These are phyloP conservation scores for Nasonia oneida DNA, from an alignment of 2,888 invertebrate genomes.

Conservation along the genomic window DNA sequence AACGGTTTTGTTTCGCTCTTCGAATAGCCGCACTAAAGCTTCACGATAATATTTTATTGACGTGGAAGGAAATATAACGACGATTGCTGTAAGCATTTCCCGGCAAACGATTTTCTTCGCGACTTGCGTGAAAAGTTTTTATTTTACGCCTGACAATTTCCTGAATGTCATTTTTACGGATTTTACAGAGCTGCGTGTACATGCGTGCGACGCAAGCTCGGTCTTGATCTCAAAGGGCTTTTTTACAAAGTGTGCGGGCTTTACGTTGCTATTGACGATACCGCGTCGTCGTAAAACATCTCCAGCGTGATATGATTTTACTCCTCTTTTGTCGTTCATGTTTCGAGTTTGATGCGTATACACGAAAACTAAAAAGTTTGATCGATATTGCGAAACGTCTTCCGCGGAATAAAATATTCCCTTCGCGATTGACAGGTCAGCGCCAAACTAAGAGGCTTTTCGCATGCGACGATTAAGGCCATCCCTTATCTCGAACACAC, in stretches of 20 bases:
- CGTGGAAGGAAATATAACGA: too few relatives aligned
- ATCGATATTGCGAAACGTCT: constrained; percentile 5
- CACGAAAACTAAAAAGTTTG: not conserved
- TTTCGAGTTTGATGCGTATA: too few relatives aligned
- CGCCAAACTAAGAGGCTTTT: not conserved
- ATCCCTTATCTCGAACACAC: not conserved
- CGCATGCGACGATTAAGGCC: constrained; percentile 1
- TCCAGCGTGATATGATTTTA: too few relatives aligned
- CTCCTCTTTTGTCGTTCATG: too few relatives aligned
- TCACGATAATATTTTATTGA: too few relatives aligned
- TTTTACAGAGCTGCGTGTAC: not conserved
- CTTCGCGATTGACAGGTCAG: not conserved
- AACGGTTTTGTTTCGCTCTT: too few relatives aligned
- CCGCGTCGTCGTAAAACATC: not conserved
- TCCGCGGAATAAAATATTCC: not conserved
- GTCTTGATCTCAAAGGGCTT: not conserved
- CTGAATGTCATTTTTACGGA: not conserved
- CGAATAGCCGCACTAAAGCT: too few relatives aligned
- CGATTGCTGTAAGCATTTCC: too few relatives aligned
- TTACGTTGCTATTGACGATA: not conserved
- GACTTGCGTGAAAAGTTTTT: not conserved
- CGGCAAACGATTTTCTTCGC: too few relatives aligned
- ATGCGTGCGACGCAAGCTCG: not conserved
- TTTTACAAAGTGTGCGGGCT: not conserved
- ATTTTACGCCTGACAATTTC: not conserved